Conservation (phyloP, 1,140 invertebrate species). For the Musca domestica region DNA sequence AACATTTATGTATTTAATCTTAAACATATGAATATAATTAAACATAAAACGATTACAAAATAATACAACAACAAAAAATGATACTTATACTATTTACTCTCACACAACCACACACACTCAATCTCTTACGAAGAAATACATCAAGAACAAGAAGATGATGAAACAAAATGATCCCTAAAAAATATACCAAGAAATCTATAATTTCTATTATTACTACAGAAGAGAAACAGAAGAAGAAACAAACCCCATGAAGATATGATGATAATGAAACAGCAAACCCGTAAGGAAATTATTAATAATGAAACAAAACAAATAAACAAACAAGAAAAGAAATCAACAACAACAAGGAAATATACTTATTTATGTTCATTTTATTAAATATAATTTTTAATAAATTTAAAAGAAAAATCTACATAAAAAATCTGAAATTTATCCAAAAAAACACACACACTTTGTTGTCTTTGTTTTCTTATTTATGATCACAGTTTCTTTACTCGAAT, state of each 20-base stretch:
- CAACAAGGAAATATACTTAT: slow-evolving; percentile 20
- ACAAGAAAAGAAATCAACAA: slow-evolving; percentile 23
- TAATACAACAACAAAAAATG: slow-evolving; percentile 12
- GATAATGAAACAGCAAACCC: slow-evolving; percentile 18
- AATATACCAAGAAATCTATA: slow-evolving; percentile 9
- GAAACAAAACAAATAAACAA: slow-evolving; percentile 30
- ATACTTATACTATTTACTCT: slow-evolving; percentile 11
- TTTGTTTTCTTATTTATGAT: not conserved
- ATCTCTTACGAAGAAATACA: too few relatives aligned
- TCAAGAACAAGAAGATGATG: too few relatives aligned
- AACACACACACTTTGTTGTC: not conserved
- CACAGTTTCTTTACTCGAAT: not conserved
- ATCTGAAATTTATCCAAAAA: slow-evolving; percentile 17
- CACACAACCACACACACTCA: too few relatives aligned
- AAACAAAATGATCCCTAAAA: slow-evolving; percentile 6
- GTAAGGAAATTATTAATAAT: slow-evolving; percentile 43
- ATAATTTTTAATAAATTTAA: slow-evolving; percentile 23
- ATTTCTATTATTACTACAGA: slow-evolving; percentile 24
- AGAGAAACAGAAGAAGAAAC: not conserved
- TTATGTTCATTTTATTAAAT: slow-evolving; percentile 22
- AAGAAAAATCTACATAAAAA: slow-evolving; percentile 19
- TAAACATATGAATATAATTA: slow-evolving; percentile 15
- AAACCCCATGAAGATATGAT: not conserved
- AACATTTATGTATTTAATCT: slow-evolving; percentile 24
- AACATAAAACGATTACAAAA: slow-evolving; percentile 16